Conservation (phyloP, 1,140 invertebrate species). For the Lordiphosa stackelbergi region DNA sequence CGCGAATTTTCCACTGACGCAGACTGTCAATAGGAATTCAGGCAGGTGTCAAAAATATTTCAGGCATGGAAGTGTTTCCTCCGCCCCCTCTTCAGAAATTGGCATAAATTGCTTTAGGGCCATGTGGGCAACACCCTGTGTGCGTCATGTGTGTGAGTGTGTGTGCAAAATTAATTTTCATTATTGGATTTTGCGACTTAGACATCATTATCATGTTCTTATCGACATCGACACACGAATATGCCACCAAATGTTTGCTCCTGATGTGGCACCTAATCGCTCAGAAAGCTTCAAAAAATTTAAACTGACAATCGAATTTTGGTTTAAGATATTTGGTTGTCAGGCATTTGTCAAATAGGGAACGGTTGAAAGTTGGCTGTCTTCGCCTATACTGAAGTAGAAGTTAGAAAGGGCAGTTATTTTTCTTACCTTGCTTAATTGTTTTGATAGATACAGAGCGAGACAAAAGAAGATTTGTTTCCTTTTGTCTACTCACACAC, state of each 20-base stretch:
- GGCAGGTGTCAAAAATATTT: slow-evolving; percentile 73
- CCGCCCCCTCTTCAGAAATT: slow-evolving; percentile 21
- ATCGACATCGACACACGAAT: slow-evolving; percentile 41
- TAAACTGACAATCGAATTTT: slow-evolving; percentile 56
- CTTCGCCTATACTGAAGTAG: no score
- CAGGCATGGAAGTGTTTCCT: slow-evolving; percentile 43
- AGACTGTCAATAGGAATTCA: slow-evolving; percentile 69
- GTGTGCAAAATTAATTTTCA: slow-evolving; percentile 68
- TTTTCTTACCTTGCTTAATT: no score
- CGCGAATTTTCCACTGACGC: slow-evolving; percentile 34
- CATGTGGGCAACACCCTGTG: slow-evolving; percentile 24
- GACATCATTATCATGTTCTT: slow-evolving; percentile 69
- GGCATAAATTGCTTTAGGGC: slow-evolving; percentile 54
- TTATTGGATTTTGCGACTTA: slow-evolving; percentile 72
- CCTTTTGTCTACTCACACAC: no score
- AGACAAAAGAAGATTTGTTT: no score
- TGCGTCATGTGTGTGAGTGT: slow-evolving; percentile 1
- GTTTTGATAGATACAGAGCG: no score
- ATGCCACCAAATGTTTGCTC: slow-evolving; percentile 20
- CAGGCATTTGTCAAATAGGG: slow-evolving; percentile 10
- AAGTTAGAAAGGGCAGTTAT: no score
- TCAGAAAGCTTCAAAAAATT: slow-evolving; percentile 43
- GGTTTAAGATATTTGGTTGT: slow-evolving; percentile 14
- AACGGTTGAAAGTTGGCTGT: no score
- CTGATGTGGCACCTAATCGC: slow-evolving; percentile 48